Evolutionary conservation across 2,797 vertebrate species (phyloP).

Genomic region (Molossus alvarezi): DNA sequence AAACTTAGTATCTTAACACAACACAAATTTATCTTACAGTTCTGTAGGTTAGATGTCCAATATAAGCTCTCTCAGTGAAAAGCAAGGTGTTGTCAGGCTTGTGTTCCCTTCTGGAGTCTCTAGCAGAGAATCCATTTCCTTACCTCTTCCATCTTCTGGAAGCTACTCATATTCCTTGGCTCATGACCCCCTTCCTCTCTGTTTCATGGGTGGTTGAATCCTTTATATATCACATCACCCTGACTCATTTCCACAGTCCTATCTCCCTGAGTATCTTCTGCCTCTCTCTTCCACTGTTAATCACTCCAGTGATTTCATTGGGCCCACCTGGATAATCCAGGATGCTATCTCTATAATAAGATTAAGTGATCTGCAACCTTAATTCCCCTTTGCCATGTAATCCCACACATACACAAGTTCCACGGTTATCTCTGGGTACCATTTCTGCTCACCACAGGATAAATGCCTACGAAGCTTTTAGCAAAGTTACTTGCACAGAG

Average conservation of each 20-base stretch:
- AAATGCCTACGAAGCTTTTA: not conserved
- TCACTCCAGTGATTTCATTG: not conserved
- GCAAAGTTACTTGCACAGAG: not conserved
- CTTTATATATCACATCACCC: not conserved
- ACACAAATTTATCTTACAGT: not conserved
- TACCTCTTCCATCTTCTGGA: not conserved
- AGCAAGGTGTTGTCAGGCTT: not conserved
- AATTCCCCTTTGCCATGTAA: not conserved
- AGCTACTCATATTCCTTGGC: not conserved
- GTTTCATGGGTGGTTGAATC: not conserved
- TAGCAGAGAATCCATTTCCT: not conserved
- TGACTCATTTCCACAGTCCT: not conserved
- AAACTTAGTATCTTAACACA: conserved; percentile 24
- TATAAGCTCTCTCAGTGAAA: not conserved
- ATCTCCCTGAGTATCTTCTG: not conserved
- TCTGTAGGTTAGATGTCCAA: not conserved
- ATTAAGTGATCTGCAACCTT: not conserved
- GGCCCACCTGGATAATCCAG: not conserved
- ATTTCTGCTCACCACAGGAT: not conserved
- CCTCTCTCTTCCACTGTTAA: not conserved
- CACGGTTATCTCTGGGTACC: not conserved
- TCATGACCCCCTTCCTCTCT: not conserved
- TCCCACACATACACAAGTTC: not conserved
- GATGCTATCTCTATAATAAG: not conserved
- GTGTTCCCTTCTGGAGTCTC: not conserved